Evolutionary conservation across 2,797 vertebrate genomes (phyloP).

Genomic region (Bradypus variegatus): DNA sequence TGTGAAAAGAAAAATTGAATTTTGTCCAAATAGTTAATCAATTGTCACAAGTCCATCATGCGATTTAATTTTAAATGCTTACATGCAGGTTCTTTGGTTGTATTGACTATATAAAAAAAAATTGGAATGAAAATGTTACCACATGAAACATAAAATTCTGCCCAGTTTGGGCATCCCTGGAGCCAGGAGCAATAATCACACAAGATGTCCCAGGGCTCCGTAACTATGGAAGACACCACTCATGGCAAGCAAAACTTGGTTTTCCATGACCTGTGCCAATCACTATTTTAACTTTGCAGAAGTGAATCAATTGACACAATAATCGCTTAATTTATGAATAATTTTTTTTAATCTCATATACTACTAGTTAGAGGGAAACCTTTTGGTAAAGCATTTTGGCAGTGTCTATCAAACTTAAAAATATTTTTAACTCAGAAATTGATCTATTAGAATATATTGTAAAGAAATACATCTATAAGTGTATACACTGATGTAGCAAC

Average conservation of each 20-base stretch:
- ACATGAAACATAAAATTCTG: neutral
- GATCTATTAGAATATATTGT: neutral
- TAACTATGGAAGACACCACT: neutral
- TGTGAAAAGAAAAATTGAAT: neutral
- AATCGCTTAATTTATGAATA: neutral
- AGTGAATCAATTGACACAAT: neutral
- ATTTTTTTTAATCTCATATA: neutral
- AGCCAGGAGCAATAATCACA: neutral
- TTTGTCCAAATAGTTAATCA: slow-evolving; percentile 8
- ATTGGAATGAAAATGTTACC: neutral
- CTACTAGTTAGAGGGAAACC: neutral
- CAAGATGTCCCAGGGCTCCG: neutral
- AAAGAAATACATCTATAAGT: neutral
- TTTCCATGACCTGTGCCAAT: neutral
- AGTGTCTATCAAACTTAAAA: neutral
- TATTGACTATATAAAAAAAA: neutral
- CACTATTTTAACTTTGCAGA: neutral
- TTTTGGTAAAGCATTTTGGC: neutral
- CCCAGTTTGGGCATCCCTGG: neutral
- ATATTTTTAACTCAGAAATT: neutral
- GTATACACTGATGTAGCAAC: neutral
- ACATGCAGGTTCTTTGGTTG: neutral
- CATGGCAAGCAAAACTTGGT: neutral
- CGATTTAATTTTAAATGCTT: neutral
- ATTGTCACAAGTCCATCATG: neutral